A percentile compares a stretch with the other conserved stretches of the same genome.
Evolutionary conservation across 2,113 vertebrate genomes (phyloP).

Genomic region (Aptenodytes forsteri): DNA sequence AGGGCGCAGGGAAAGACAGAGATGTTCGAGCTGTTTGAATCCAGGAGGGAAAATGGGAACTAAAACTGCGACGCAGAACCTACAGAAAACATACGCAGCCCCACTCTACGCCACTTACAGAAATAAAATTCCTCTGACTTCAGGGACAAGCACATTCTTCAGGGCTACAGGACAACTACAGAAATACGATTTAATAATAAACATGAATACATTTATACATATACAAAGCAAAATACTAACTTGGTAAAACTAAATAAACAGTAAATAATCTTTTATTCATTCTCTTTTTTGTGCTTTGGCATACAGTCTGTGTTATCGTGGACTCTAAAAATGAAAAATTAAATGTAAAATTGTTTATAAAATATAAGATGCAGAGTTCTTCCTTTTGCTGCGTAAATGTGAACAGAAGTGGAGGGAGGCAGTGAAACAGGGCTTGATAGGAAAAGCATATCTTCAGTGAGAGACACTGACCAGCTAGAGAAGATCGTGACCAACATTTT

Average conservation of each 20-base stretch:
- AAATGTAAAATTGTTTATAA: background rate
- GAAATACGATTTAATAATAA: background rate
- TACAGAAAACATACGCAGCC: background rate
- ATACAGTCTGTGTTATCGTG: background rate
- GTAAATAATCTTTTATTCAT: constrained; percentile 11
- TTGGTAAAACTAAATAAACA: constrained; percentile 6
- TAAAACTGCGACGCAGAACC: background rate
- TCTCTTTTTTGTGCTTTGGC: background rate
- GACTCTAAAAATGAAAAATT: background rate
- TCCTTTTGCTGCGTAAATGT: background rate
- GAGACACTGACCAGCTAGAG: background rate
- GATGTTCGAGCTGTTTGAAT: background rate
- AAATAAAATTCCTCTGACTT: background rate
- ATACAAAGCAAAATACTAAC: background rate
- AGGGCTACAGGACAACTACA: background rate
- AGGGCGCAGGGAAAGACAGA: rapidly evolving
- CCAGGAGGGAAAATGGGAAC: background rate
- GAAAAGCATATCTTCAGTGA: background rate
- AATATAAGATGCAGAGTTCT: background rate
- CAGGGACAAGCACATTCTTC: background rate
- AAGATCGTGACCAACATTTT: background rate
- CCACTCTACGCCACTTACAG: background rate
- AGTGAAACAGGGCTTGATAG: background rate
- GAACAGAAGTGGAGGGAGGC: background rate
- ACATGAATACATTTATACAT: background rate